A percentile compares a stretch with the other conserved stretches of the same genome.
Conservation (phyloP, 1,140 invertebrate genomes). For the Rhagoletis zephyria region DNA sequence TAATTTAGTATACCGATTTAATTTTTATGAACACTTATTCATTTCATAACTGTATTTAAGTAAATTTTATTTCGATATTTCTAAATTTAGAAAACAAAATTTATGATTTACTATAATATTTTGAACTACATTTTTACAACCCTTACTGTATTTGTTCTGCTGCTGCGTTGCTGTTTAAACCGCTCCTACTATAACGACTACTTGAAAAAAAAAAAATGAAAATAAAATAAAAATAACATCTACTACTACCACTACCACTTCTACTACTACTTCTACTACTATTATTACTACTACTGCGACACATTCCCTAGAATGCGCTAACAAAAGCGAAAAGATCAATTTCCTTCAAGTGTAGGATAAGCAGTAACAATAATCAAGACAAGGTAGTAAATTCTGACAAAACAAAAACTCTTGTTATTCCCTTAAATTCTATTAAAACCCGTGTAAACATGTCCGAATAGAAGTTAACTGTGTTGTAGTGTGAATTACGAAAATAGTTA, state of each 20-base stretch:
- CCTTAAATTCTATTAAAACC: neutral
- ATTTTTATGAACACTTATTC: too few relatives aligned
- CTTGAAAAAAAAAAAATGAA: neutral
- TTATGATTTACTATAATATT: conserved; percentile 28
- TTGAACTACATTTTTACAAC: conserved; percentile 11
- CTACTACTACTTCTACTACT: conserved; percentile 43
- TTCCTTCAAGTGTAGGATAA: conserved; percentile 73
- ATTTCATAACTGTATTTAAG: too few relatives aligned
- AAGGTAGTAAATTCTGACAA: conserved; percentile 68
- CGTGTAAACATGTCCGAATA: neutral
- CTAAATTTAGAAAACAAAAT: neutral
- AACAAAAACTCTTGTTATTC: neutral
- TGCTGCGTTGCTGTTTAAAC: conserved; percentile 43
- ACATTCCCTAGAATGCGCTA: conserved; percentile 71
- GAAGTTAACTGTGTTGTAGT: neutral
- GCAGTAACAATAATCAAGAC: conserved; percentile 70
- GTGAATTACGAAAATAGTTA: neutral
- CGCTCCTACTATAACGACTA: neutral
- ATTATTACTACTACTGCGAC: conserved; percentile 55
- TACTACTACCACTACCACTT: conserved; percentile 10
- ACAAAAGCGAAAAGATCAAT: conserved; percentile 73
- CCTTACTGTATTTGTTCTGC: conserved; percentile 44
- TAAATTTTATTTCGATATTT: too few relatives aligned
- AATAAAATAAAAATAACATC: conserved; percentile 19
- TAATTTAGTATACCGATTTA: too few relatives aligned